Conservation (phyloP, 2,113 vertebrate genomes). For the Psettodes erumei region DNA sequence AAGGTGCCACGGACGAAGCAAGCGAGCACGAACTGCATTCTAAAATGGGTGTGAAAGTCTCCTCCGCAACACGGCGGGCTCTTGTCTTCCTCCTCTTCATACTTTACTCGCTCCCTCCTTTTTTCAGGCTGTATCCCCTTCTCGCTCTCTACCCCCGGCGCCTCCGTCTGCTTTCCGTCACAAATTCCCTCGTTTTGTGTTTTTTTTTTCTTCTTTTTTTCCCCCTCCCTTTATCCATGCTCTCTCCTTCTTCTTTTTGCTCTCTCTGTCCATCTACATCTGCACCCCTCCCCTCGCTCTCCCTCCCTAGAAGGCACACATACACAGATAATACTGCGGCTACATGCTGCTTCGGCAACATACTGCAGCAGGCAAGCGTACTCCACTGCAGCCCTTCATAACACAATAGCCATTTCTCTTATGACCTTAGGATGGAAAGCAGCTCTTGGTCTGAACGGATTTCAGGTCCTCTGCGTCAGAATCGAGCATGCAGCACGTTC, state of each 20-base stretch:
- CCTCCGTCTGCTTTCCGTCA: constrained; percentile 68
- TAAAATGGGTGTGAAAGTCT: constrained; percentile 66
- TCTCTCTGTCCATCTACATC: constrained; percentile 70
- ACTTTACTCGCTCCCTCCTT: constrained; percentile 27
- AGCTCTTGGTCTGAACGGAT: constrained; percentile 30
- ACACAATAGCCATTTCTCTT: constrained; percentile 66
- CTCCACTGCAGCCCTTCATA: constrained; percentile 71
- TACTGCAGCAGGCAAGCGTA: constrained; percentile 71
- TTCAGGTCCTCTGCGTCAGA: constrained; percentile 11
- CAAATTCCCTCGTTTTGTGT: constrained; percentile 62
- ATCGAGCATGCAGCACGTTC: constrained; percentile 17
- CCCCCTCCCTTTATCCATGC: constrained; percentile 43
- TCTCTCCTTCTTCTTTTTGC: constrained; percentile 47
- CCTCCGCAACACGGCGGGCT: constrained; percentile 65
- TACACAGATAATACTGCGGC: constrained; percentile 77
- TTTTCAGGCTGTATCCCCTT: constrained; percentile 35
- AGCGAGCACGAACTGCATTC: constrained; percentile 54
- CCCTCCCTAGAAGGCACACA: constrained; percentile 63
- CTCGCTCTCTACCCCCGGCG: constrained; percentile 37
- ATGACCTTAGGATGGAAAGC: constrained; percentile 64
- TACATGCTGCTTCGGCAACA: constrained; percentile 75
- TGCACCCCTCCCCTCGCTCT: constrained; percentile 58
- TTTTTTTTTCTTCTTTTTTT: background rate
- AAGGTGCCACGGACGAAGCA: constrained; percentile 37
- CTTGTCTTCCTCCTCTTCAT: constrained; percentile 54